Base-by-base conservation (phyloP, 2,888 invertebrate genomes). In the Masnerella sp. region DNA sequence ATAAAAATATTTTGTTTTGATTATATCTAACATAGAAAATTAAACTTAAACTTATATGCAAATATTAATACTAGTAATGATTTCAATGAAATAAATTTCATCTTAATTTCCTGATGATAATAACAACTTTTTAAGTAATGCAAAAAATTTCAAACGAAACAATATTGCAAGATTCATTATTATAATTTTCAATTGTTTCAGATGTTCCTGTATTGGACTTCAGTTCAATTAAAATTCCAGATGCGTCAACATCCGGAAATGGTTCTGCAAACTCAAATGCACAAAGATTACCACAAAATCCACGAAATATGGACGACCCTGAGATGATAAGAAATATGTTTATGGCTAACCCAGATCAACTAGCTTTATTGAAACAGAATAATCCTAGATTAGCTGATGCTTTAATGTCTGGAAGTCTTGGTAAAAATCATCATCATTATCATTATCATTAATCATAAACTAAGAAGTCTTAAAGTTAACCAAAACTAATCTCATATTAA, bases 311-410 rank as follows among this genome's bases (percentile, higher is more conserved):
- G 83, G 94, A 96, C 84, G 95, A 96, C 88, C 96, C 96, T 5
- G 93, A 92, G 12, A 90, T 93, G 81, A 95, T 97, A 59, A 90
- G 95, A 76, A 94, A 96, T 82, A 94, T 95, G 93, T 93, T 97
- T 80, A 87, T 96, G 38, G 93, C 93, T 20, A 96, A 96, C 88
- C 98, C 98, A 0, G 95, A 96, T 84, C 96, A 97, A 84, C 88
- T 98, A 62, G 94, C 97, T 0, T 87, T 97, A 67, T 89, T 98
- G 5, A 95, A 96, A 85, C 97, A 98, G 86, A 96, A 98, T 83
- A 98, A 98, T 89, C 95, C 97, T 4, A 90, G 93, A 77, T 88
- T 98, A 67, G 97, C 98, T 7, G 97, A 97, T 86, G 97, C 98
- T 12, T 88, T 98, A 18, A 89, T 95, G 0, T 95, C 94, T 80